phyloP scores from a whole-genome alignment of 2,797 vertebrate genomes.

The Smutsia temminckii region DNA sequence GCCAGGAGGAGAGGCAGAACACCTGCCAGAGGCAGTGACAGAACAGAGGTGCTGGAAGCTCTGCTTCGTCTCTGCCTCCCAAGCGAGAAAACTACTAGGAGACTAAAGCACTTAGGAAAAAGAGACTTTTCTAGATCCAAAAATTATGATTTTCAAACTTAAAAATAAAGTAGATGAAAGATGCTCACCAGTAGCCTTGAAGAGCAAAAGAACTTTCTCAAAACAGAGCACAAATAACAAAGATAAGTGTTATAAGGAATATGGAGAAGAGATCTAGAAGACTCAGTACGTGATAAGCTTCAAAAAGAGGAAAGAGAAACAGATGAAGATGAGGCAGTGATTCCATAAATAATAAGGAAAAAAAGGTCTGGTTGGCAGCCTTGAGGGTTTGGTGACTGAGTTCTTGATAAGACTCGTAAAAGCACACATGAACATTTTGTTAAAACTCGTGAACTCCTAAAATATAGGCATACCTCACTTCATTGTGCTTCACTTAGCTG shows the following conservation, averaged over 20 bases:
- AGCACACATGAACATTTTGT: background rate
- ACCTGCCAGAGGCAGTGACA: background rate
- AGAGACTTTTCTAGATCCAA: background rate
- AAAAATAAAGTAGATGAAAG: background rate
- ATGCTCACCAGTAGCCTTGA: background rate
- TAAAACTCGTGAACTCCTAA: background rate
- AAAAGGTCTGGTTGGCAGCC: background rate
- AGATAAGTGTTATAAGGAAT: background rate
- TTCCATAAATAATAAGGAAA: background rate
- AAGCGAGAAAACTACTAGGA: constrained; percentile 13
- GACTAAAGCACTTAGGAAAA: constrained; percentile 31
- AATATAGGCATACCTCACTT: background rate
- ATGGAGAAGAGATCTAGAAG: background rate
- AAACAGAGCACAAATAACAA: background rate
- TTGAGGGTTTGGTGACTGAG: background rate
- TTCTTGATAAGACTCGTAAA: background rate
- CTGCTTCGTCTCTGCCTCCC: background rate
- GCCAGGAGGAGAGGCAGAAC: background rate
- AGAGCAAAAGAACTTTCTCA: background rate
- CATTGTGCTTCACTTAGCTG: no score
- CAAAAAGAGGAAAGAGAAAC: background rate
- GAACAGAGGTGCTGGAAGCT: background rate
- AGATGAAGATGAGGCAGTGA: background rate
- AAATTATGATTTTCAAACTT: constrained; percentile 7
- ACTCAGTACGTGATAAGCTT: background rate